Evolutionary conservation across 2,113 vertebrate species (phyloP).

Genomic region (Prionailurus viverrinus): DNA sequence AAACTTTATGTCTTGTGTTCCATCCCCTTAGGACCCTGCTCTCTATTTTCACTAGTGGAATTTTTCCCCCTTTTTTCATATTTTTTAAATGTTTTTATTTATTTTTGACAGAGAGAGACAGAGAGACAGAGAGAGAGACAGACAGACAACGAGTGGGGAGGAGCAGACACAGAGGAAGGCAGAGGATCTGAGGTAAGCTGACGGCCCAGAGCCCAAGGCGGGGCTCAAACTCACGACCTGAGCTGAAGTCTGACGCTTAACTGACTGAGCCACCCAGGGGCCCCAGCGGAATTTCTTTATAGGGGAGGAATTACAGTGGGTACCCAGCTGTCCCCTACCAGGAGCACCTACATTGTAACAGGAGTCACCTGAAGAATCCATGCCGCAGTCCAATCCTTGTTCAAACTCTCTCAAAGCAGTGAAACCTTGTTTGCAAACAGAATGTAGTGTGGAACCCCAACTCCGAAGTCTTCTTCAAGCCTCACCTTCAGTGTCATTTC

Average conservation of each 20-base stretch:
- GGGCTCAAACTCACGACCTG: too few relatives aligned
- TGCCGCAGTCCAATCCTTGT: neutral
- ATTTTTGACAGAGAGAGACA: too few relatives aligned
- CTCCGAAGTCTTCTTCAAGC: neutral
- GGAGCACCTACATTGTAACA: neutral
- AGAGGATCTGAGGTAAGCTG: too few relatives aligned
- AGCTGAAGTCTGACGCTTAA: too few relatives aligned
- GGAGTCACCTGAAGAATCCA: slow-evolving; percentile 11
- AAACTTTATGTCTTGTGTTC: neutral
- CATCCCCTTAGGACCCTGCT: neutral
- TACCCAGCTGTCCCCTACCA: neutral
- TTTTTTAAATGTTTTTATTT: too few relatives aligned
- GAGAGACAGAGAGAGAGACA: too few relatives aligned
- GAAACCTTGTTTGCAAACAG: slow-evolving; percentile 30
- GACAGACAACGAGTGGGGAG: too few relatives aligned
- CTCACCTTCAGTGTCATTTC: neutral
- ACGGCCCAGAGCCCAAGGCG: too few relatives aligned
- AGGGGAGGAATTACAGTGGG: neutral
- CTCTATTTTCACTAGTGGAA: neutral
- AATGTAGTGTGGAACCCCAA: neutral
- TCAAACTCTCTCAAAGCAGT: slow-evolving; percentile 22
- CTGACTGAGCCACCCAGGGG: too few relatives aligned
- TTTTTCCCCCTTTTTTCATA: neutral
- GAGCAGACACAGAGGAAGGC: too few relatives aligned
- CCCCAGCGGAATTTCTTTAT: neutral